These are phyloP conservation scores for Petroica traversi DNA, from an alignment of 2,113 vertebrate genomes.

Conservation along the genomic window DNA sequence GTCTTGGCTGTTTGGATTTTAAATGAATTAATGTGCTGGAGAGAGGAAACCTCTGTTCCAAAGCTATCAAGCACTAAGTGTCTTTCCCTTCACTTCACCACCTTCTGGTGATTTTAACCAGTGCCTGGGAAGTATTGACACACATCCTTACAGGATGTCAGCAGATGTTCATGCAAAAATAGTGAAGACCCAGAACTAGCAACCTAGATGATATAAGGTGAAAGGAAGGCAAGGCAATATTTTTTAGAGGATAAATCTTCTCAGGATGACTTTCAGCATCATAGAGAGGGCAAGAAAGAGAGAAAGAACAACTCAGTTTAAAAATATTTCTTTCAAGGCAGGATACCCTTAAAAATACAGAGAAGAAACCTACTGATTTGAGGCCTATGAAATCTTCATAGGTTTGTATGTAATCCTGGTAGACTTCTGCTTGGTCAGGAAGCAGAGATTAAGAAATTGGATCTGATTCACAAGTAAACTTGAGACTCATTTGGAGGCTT, in stretches of 20 bases:
- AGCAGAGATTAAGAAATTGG: not conserved
- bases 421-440: not conserved
- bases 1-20: not conserved
- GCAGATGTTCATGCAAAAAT: not conserved
- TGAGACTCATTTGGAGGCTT: not conserved
- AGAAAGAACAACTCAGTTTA: not conserved
- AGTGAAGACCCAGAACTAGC: not conserved
- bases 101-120: not conserved
- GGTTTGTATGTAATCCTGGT: not conserved
- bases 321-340: not conserved
- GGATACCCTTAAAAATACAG: not conserved
- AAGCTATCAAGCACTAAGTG: not conserved
- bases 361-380: not conserved
- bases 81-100: not conserved
- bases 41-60: not conserved
- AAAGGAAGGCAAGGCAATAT: not conserved
- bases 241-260: not conserved
- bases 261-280: not conserved
- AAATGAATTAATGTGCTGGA: not conserved
- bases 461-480: not conserved
- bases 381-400: not conserved
- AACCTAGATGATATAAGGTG: not conserved
- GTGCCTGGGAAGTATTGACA: fast-evolving
- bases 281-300: not conserved
- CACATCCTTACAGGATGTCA: not conserved